Conservation (phyloP, 2,888 invertebrate species). For the Trichopoda pennipes region DNA sequence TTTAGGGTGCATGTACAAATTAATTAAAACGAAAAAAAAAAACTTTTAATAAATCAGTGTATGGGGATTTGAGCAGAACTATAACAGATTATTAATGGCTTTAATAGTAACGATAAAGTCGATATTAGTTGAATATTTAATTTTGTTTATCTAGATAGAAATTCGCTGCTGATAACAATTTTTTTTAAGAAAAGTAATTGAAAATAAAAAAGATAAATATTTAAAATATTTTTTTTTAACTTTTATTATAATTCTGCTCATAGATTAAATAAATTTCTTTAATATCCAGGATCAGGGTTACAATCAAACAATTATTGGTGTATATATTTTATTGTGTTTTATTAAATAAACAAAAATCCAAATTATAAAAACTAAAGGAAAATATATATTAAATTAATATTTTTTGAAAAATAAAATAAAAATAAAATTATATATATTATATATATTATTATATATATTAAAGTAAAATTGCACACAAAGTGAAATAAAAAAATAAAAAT, state of each 20-base stretch:
- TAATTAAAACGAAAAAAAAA: neutral
- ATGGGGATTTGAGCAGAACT: constrained; percentile 40
- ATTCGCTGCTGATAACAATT: no score
- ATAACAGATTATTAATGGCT: constrained; percentile 1
- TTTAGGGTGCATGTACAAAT: constrained; percentile 34
- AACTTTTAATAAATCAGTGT: constrained; percentile 44
- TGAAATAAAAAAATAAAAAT: constrained; percentile 3
- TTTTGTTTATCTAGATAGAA: no score
- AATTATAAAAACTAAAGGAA: constrained; percentile 44
- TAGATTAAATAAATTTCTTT: neutral
- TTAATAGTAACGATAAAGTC: no score
- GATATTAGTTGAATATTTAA: no score
- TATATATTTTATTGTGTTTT: constrained; percentile 46
- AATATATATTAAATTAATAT: constrained; percentile 9
- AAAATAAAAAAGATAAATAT: neutral
- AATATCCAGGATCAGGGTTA: neutral
- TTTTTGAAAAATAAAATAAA: constrained; percentile 19
- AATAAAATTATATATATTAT: constrained; percentile 50
- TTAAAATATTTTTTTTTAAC: neutral
- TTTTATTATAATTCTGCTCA: constrained; percentile 12
- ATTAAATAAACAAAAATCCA: constrained; percentile 71
- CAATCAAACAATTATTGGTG: constrained; percentile 40
- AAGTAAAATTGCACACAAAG: constrained; percentile 31
- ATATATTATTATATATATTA: no score
- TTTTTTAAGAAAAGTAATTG: constrained; percentile 26